phyloP scores from a whole-genome alignment of 2,797 vertebrate genomes.

The Gymnoscopelus braueri region DNA sequence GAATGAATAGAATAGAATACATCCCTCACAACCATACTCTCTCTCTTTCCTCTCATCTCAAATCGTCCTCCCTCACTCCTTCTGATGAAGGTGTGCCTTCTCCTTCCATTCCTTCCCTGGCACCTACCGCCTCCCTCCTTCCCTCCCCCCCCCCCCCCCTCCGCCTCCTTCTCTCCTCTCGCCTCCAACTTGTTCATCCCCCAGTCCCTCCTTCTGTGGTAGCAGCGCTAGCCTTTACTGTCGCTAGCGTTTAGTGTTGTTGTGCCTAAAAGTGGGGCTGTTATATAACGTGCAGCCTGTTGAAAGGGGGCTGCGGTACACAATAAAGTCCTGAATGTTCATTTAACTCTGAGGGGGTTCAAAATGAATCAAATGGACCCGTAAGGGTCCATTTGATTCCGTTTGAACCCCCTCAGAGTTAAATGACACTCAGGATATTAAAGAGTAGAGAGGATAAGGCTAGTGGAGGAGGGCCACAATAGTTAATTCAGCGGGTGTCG shows the following conservation, averaged over 20 bases:
- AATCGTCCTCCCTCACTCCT: background rate
- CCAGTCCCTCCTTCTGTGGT: constrained; percentile 40
- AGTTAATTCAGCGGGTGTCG: constrained; percentile 69
- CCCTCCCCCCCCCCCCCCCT: constrained; percentile 14
- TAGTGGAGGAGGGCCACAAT: constrained; percentile 38
- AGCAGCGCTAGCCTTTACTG: constrained; percentile 2
- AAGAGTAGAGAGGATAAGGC: constrained; percentile 34
- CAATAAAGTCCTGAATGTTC: too few relatives aligned
- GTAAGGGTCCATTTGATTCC: too few relatives aligned
- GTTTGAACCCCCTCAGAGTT: too few relatives aligned
- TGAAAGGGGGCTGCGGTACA: background rate
- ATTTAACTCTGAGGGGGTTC: too few relatives aligned
- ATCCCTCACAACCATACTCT: constrained; percentile 17
- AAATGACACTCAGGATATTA: too few relatives aligned
- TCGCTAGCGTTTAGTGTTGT: constrained; percentile 41
- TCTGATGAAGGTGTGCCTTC: background rate
- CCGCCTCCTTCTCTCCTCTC: constrained; percentile 24
- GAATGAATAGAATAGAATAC: constrained; percentile 48
- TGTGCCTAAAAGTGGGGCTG: constrained; percentile 63
- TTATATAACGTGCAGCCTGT: constrained; percentile 68
- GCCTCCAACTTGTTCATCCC: constrained; percentile 33
- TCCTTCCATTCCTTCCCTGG: constrained; percentile 6
- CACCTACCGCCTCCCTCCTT: background rate
- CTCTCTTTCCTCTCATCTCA: background rate
- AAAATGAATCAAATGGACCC: too few relatives aligned